phyloP scores from a whole-genome alignment of 2,888 invertebrate species.

The Leistus spinibarbis region DNA sequence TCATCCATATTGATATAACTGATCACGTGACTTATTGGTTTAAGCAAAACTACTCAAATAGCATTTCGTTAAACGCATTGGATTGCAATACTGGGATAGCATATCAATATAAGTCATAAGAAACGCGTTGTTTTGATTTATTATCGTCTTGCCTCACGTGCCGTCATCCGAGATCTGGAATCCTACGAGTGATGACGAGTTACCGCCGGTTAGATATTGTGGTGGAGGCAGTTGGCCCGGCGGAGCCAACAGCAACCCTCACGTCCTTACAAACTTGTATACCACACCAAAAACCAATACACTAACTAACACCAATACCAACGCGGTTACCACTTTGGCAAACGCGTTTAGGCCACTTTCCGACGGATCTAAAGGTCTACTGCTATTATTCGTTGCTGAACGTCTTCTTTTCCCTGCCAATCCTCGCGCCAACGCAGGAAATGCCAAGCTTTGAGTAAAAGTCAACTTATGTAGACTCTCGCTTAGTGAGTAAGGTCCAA shows the following conservation, averaged over 20 bases:
- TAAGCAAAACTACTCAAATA: not conserved
- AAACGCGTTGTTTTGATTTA: not conserved
- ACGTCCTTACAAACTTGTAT: conserved; percentile 76
- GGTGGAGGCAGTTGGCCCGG: conserved; percentile 45
- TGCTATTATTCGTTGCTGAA: conserved; percentile 57
- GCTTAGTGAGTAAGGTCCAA: conserved; percentile 73
- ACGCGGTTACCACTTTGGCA: conserved; percentile 73
- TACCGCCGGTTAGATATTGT: conserved; percentile 7
- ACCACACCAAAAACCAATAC: conserved; percentile 75
- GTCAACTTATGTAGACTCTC: conserved; percentile 75
- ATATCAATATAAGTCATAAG: conserved; percentile 1
- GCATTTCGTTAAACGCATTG: not conserved
- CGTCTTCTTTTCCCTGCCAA: conserved; percentile 67
- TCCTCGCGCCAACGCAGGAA: conserved; percentile 73
- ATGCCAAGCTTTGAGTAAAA: conserved; percentile 75
- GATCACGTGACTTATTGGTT: not conserved
- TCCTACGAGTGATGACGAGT: conserved; percentile 1
- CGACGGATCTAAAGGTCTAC: conserved; percentile 64
- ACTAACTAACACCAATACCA: conserved; percentile 71
- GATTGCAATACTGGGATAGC: not conserved
- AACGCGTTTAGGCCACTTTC: conserved; percentile 73
- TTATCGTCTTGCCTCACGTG: conserved; percentile 19
- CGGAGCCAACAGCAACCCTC: conserved; percentile 77
- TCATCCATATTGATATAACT: not conserved
- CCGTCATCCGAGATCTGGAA: conserved; percentile 1